Evolutionary conservation across 2,113 vertebrate species (phyloP).

Genomic region (Acanthochromis polyacanthus): DNA sequence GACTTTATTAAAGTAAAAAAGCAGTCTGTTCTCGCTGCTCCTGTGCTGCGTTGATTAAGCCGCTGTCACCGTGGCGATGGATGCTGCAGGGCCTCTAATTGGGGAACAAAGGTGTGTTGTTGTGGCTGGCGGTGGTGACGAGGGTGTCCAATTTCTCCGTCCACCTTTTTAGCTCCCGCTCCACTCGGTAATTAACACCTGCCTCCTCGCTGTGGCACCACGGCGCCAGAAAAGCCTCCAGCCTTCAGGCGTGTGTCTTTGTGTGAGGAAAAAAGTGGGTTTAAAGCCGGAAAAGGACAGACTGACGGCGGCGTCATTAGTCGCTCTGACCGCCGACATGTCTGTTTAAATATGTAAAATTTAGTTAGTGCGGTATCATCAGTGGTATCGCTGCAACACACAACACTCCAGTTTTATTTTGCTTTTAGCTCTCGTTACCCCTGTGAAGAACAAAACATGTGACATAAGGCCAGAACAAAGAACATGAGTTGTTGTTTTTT

Average conservation of each 20-base stretch:
- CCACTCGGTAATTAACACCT: conserved; percentile 83
- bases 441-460: conserved; percentile 3
- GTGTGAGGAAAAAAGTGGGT: conserved; percentile 1
- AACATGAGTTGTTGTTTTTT: not conserved
- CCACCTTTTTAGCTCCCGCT: conserved; percentile 77
- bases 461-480: conserved; percentile 74
- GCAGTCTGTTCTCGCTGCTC: too few species aligned
- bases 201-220: conserved; percentile 66
- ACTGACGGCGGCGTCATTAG: conserved; percentile 54
- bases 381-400: conserved; percentile 40
- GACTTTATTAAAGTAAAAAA: too few species aligned
- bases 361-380: conserved; percentile 47
- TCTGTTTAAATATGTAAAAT: conserved; percentile 50
- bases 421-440: conserved; percentile 49
- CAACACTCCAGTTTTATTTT: conserved; percentile 52
- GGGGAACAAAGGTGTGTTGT: conserved; percentile 79
- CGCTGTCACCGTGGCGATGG: conserved; percentile 41
- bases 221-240: conserved; percentile 26
- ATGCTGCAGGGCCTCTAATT: conserved; percentile 70
- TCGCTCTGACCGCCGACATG: conserved; percentile 36
- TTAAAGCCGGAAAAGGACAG: not conserved
- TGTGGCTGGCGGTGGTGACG: conserved; percentile 49
- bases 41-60: conserved; percentile 31
- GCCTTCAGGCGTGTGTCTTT: conserved; percentile 30
- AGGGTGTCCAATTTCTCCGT: conserved; percentile 60